Conservation (phyloP, 2,797 vertebrate genomes). For the Paratrypauchen microcephalus region DNA sequence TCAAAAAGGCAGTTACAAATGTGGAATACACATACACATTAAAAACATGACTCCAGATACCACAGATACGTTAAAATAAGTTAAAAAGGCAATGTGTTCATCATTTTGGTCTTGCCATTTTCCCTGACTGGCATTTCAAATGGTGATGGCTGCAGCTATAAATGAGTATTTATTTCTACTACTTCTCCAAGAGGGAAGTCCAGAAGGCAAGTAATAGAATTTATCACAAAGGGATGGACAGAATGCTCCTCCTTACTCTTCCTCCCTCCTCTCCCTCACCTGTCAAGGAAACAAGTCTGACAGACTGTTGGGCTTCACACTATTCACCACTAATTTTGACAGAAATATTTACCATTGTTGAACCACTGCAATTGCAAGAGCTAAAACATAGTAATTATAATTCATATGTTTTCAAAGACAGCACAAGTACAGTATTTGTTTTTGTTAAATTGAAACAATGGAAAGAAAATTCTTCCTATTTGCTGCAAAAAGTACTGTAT, state of each 20-base stretch:
- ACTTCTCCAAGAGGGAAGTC: not conserved
- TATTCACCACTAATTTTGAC: too few relatives aligned
- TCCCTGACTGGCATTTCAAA: not conserved
- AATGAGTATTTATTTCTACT: slow-evolving; percentile 1
- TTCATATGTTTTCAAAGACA: too few relatives aligned
- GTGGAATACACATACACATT: not conserved
- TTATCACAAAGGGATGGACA: too few relatives aligned
- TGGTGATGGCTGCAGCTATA: slow-evolving; percentile 1
- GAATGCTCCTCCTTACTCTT: too few relatives aligned
- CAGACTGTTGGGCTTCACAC: too few relatives aligned
- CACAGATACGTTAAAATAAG: not conserved
- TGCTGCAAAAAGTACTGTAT: not conserved
- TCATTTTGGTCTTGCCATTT: not conserved
- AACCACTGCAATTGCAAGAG: too few relatives aligned
- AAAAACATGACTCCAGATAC: not conserved
- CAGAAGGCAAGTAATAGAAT: not conserved
- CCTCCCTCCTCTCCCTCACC: too few relatives aligned
- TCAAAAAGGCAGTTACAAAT: slow-evolving; percentile 4
- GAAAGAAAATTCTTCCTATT: not conserved
- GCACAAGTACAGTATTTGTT: too few relatives aligned
- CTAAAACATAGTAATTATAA: too few relatives aligned
- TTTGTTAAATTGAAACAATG: too few relatives aligned
- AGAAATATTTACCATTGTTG: too few relatives aligned
- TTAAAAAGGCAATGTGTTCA: not conserved
- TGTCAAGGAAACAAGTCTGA: too few relatives aligned